Percentiles rank a stretch among this genome's conserved stretches.
Evolutionary conservation across 2,888 invertebrate genomes (phyloP).

Genomic region (Thymelicus sylvestris): DNA sequence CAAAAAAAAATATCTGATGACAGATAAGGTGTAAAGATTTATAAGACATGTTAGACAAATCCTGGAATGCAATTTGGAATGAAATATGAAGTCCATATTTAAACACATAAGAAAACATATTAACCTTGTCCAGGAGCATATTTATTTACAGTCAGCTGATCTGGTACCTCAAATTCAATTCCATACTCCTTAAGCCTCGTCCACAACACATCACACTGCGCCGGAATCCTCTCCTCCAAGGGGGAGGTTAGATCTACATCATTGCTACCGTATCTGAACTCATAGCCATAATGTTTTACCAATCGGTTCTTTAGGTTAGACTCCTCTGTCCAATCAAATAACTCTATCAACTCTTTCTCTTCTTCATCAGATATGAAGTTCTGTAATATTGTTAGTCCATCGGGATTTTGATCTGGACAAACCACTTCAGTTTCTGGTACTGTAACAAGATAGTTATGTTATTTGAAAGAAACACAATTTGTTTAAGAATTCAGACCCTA

Average conservation of each 20-base stretch:
- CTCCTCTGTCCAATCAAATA: slow-evolving; percentile 81
- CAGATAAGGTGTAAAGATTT: too few species aligned
- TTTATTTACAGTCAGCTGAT: slow-evolving; percentile 94
- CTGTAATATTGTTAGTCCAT: slow-evolving; percentile 88
- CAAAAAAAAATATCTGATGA: too few species aligned
- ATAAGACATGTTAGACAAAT: too few species aligned
- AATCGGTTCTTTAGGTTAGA: slow-evolving; percentile 89
- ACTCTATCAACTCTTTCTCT: slow-evolving; percentile 85
- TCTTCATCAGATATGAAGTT: slow-evolving; percentile 90
- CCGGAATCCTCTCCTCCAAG: slow-evolving; percentile 88
- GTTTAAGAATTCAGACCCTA: neutral
- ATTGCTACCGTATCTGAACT: slow-evolving; percentile 95
- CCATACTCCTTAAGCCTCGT: slow-evolving; percentile 75
- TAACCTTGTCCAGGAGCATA: slow-evolving; percentile 93
- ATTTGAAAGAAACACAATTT: neutral
- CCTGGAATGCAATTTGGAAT: too few species aligned
- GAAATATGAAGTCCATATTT: too few species aligned
- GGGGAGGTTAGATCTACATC: slow-evolving; percentile 91
- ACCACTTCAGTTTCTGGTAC: slow-evolving; percentile 68
- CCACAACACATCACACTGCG: slow-evolving; percentile 88
- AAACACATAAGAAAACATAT: slow-evolving; percentile 5
- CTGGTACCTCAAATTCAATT: slow-evolving; percentile 81
- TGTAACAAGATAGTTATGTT: slow-evolving; percentile 47
- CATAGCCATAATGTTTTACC: slow-evolving; percentile 96
- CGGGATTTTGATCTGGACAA: slow-evolving; percentile 78